Evolutionary conservation across 2,113 vertebrate genomes (phyloP).

Genomic region (Seriola aureovittata): DNA sequence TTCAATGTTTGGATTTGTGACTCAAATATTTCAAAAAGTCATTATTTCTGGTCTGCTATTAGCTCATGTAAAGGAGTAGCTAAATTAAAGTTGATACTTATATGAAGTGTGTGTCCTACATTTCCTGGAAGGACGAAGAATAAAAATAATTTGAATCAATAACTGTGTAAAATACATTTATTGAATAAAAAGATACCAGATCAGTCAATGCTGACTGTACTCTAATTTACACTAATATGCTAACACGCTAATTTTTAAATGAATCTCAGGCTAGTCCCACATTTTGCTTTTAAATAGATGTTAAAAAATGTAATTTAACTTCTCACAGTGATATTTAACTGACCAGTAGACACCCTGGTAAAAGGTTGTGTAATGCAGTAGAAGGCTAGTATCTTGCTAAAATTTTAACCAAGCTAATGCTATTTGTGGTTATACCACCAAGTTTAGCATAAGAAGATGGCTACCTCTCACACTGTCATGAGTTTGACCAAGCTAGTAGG

Average conservation of each 20-base stretch:
- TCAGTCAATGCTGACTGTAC: not conserved
- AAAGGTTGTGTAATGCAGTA: not conserved
- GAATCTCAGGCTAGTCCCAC: not conserved
- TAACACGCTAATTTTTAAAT: not conserved
- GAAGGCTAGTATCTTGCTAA: not conserved
- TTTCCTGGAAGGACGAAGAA: not conserved
- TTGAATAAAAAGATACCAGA: too few species aligned
- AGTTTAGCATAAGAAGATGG: not conserved
- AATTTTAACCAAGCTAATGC: not conserved
- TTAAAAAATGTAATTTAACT: not conserved
- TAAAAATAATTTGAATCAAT: not conserved
- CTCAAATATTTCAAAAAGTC: not conserved
- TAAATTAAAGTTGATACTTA: not conserved
- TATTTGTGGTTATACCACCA: not conserved
- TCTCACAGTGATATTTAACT: not conserved
- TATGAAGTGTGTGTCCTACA: not conserved
- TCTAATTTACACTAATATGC: not conserved
- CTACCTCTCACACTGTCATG: constrained; percentile 53
- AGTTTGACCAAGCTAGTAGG: constrained; percentile 17
- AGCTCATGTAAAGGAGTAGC: not conserved
- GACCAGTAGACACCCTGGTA: not conserved
- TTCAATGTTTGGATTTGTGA: not conserved
- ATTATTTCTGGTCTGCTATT: not conserved
- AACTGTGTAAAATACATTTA: not conserved
- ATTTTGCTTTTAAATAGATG: not conserved